Base-by-base conservation (phyloP, 2,888 invertebrate genomes). In the Luffia ferchaultella region DNA sequence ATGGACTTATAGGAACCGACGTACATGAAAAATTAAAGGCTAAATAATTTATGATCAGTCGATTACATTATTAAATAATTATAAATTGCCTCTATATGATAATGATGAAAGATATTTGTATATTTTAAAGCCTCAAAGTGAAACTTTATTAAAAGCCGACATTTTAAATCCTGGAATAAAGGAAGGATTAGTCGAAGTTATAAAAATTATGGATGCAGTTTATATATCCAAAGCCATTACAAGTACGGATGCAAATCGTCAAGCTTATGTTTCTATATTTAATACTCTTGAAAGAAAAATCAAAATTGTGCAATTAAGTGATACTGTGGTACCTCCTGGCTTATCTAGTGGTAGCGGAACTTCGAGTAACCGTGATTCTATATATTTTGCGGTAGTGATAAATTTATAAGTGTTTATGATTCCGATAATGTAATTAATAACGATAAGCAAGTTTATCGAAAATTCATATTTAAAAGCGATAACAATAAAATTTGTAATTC, bases 21-120 rank as follows among this genome's bases (percentile, higher is more conserved):
- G 62, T 63, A 43, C 60, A 62, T 62, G 46, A 55, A 1, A 58
- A 61, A 57, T 61, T 61, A 40, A 60, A 63, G 48, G 60, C 51
- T 7, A 51, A 2, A 59, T 60, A 40, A 18, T 60, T 2, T 55
- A 62, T 54, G 60, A 60, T n/a, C 60, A 64, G 54, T 59, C 60
- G 16, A 61, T 62, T 60, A 52, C n/a, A n/a, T n/a, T n/a, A n/a
- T n/a, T n/a, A n/a, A n/a, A n/a, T n/a, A n/a, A n/a, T n/a, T n/a
- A n/a, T n/a, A n/a, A n/a, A n/a, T n/a, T n/a, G n/a, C n/a, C n/a
- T n/a, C n/a, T n/a, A n/a, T n/a, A n/a, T n/a, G 12, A 40, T 40
- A 9, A 9, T 40, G 40, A 40, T 9, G 12, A 7, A 9, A 40
- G 12, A 15, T 40, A 15, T 15, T 7, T 40, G 7, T 40, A 40